Percentiles rank a stretch among this genome's conserved stretches.
Conservation (phyloP, 2,113 vertebrate genomes). For the Cyanistes caeruleus region DNA sequence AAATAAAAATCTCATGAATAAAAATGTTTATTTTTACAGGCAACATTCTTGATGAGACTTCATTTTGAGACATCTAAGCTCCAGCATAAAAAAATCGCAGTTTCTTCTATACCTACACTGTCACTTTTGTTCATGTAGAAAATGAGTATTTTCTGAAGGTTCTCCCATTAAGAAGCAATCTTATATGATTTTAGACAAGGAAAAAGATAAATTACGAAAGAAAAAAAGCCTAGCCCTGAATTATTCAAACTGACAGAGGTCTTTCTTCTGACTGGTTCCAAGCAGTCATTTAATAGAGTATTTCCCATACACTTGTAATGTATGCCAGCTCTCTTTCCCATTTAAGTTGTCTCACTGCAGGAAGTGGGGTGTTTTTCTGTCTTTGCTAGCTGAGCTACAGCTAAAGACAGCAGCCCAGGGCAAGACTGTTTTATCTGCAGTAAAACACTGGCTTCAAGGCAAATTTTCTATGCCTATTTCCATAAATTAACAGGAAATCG, state of each 20-base stretch:
- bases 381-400: background rate
- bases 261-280: background rate
- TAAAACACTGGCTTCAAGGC: background rate
- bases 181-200: constrained; percentile 8
- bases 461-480: background rate
- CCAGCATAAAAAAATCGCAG: background rate
- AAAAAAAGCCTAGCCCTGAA: background rate
- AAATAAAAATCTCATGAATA: background rate
- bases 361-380: background rate
- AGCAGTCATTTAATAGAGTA: constrained; percentile 36
- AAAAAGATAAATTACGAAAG: background rate
- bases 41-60: background rate
- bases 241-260: constrained; percentile 27
- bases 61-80: background rate
- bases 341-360: background rate
- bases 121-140: background rate
- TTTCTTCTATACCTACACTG: background rate
- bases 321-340: background rate
- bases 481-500: background rate
- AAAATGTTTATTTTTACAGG: background rate
- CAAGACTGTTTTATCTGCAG: background rate
- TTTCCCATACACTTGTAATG: background rate
- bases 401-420: background rate
- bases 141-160: constrained; percentile 33
- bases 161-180: background rate